phyloP scores from a whole-genome alignment of 2,888 invertebrate genomes.

The Sclerodermus sp. region DNA sequence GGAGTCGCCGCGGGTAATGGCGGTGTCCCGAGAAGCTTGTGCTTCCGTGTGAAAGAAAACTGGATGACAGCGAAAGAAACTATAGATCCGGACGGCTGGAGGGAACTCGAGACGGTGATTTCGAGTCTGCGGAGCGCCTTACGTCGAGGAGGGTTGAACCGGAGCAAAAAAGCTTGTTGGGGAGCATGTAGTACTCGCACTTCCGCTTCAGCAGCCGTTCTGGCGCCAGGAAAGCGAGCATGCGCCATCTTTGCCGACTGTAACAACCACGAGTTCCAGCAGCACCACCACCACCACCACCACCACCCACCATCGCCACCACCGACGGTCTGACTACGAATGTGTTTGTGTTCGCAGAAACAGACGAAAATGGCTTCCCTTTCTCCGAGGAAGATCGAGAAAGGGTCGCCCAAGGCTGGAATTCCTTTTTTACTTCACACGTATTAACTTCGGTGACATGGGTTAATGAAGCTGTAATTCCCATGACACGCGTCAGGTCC shows the following conservation, averaged over 20 bases:
- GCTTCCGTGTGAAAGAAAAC: no score
- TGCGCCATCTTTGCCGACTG: conserved; percentile 17
- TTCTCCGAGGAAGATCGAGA: conserved; percentile 12
- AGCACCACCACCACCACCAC: conserved; percentile 15
- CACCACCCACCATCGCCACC: conserved; percentile 11
- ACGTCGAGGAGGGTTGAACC: conserved; percentile 2
- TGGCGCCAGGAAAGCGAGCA: conserved; percentile 42
- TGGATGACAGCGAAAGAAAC: no score
- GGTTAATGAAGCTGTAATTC: no score
- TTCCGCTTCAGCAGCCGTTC: conserved; percentile 50
- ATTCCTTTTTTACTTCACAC: no score
- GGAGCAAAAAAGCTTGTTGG: conserved; percentile 13
- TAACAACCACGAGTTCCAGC: neutral
- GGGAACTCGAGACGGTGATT: conserved; percentile 51
- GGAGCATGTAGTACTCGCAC: conserved; percentile 50
- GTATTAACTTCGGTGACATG: no score
- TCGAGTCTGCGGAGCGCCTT: conserved; percentile 29
- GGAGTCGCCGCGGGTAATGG: conserved; percentile 19
- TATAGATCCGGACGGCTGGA: no score
- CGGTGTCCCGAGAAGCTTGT: no score
- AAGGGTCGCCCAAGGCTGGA: conserved; percentile 17
- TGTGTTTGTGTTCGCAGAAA: conserved; percentile 40
- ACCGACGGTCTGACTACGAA: no score
- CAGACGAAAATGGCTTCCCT: conserved; percentile 41
- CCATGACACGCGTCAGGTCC: no score